These are phyloP conservation scores for Bambusicola thoracicus DNA, from an alignment of 2,113 vertebrate species.

Conservation along the genomic window DNA sequence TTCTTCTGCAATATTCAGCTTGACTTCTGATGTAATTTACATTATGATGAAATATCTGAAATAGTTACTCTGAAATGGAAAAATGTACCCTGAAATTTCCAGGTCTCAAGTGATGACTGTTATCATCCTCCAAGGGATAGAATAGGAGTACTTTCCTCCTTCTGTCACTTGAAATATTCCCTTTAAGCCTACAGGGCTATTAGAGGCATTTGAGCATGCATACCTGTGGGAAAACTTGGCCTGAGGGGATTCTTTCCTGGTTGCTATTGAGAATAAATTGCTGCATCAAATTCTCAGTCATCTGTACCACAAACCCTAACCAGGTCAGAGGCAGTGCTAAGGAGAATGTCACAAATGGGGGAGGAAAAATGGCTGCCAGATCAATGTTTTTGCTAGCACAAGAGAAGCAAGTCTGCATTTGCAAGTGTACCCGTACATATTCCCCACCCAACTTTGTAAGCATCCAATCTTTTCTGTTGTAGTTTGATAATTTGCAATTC, in stretches of 20 bases:
- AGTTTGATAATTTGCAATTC: background rate
- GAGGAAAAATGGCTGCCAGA: background rate
- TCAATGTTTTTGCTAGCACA: background rate
- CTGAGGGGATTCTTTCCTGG: background rate
- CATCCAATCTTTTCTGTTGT: background rate
- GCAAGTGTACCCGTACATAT: background rate
- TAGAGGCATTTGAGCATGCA: background rate
- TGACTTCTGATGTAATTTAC: background rate
- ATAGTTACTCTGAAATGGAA: conserved; percentile 28
- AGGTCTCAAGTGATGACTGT: conserved; percentile 8
- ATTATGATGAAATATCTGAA: background rate
- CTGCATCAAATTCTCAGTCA: background rate
- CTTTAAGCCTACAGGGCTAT: background rate
- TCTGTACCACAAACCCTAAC: background rate
- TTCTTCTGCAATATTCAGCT: background rate
- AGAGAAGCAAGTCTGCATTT: background rate
- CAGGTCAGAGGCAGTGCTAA: background rate
- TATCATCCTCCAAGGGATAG: background rate
- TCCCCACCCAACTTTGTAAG: background rate
- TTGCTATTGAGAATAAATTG: background rate
- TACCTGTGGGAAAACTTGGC: conserved; percentile 13
- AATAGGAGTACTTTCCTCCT: background rate
- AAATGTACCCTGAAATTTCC: conserved; percentile 24
- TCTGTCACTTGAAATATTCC: background rate
- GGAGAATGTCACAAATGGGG: background rate